Evolutionary conservation across 2,113 vertebrate genomes (phyloP), one percentile per base, ranked within the genome.

Genomic region (Zosterops borbonicus): DNA sequence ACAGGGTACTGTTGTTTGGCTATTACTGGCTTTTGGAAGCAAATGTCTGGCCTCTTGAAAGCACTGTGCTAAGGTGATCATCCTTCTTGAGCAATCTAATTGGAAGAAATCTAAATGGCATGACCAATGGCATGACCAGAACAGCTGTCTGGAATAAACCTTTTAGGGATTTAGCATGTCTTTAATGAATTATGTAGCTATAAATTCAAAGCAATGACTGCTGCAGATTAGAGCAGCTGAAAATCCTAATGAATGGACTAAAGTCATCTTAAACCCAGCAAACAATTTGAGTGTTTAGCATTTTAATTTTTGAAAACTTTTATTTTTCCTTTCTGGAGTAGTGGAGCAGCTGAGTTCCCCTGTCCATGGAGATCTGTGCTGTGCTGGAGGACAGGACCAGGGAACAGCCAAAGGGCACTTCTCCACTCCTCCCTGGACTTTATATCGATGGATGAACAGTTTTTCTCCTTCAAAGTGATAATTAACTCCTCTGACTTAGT

Each of bases 401-500:
- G 27, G 15, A 12, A n/a, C 44, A 79, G 22, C 47, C 77, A 44
- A 39, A 88, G 50, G 22, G 41, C 7, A 3, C 58, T 80, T 39
- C 21, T 68, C 24, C 55, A 8, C 78, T 77, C 39, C 53, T 47
- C 58, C 41, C 15, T 50, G 42, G 20, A 39, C 64, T 74, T 64
- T 44, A 4, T 12, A 6, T 3, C 1, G 1, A 33, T 79, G 68
- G 55, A 47, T 52, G 64, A 90, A 56, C 35, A 35, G 44, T 71
- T 86, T 78, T 84, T 76, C 62, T 89, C 63, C 81, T 91, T 88
- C 75, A 63, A 29, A 93, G 37, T 71, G 77, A 56, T 89, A 87
- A 95, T 92, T 84, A 91, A 59, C 56, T 88, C 46, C 84, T 81
- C 41, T 87, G 63, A 78, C 47, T 88, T 87, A 60, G 47, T n/a